These are phyloP conservation scores for Numenius phaeopus DNA, from an alignment of 2,797 vertebrate genomes.

Conservation along the genomic window DNA sequence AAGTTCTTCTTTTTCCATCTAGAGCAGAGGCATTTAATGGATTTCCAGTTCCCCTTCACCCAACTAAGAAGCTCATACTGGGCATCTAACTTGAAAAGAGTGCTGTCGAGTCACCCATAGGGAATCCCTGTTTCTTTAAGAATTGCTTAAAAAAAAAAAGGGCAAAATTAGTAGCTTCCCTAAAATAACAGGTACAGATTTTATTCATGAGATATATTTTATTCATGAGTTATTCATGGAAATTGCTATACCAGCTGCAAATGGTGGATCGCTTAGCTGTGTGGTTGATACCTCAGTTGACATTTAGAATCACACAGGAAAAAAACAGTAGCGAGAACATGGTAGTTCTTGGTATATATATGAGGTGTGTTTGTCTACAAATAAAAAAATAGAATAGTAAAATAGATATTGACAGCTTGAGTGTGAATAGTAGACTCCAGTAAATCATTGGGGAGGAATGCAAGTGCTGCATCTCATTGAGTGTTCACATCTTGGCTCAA, in stretches of 20 bases:
- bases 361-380: neutral
- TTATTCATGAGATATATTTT: neutral
- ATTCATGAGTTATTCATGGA: neutral
- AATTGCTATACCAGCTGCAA: neutral
- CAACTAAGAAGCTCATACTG: neutral
- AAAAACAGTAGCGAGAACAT: rapidly evolving
- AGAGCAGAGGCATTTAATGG: neutral
- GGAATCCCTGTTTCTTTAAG: neutral
- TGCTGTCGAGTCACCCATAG: neutral
- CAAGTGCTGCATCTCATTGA: rapidly evolving
- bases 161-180: neutral
- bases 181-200: neutral
- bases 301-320: neutral
- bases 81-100: neutral
- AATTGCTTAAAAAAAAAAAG: neutral
- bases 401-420: neutral
- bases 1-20: neutral
- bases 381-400: neutral
- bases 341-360: neutral
- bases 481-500: neutral
- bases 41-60: neutral
- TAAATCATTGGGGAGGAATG: neutral
- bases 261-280: neutral
- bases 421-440: neutral
- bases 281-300: neutral